Percentiles rank a stretch among this genome's conserved stretches.
Conservation (phyloP, 64 coral and sea anemone genomes). For the Catalaphyllia jardinei region DNA sequence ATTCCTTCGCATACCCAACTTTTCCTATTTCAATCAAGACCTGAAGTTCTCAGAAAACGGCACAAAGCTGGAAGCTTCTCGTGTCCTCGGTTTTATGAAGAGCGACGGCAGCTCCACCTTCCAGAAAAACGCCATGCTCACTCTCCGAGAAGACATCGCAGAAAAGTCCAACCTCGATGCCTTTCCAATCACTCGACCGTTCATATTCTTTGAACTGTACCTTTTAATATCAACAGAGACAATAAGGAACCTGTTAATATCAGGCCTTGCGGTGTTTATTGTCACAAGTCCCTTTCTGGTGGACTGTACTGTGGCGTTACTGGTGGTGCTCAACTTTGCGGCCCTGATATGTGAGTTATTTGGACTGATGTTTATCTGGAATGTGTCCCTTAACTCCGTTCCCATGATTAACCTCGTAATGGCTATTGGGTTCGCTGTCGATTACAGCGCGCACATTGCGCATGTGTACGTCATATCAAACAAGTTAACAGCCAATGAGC, state of each 20-base stretch:
- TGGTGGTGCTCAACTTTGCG: slow-evolving; percentile 55
- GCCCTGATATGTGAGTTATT: slow-evolving; percentile 53
- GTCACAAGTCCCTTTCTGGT: slow-evolving; percentile 63
- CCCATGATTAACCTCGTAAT: slow-evolving; percentile 70
- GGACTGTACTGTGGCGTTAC: slow-evolving; percentile 28
- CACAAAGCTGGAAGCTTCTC: slow-evolving; percentile 43
- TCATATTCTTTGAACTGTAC: slow-evolving; percentile 61
- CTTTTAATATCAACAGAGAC: slow-evolving; percentile 50
- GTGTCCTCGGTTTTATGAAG: slow-evolving; percentile 68
- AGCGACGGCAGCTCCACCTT: slow-evolving; percentile 33
- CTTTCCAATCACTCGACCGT: slow-evolving; percentile 45
- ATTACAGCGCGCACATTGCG: slow-evolving; percentile 67
- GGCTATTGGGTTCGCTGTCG: slow-evolving; percentile 53
- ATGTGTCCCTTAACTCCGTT: slow-evolving; percentile 57
- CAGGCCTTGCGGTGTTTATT: slow-evolving; percentile 47
- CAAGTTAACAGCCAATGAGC: slow-evolving; percentile 15
- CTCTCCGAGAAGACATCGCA: slow-evolving; percentile 45
- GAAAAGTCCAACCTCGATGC: slow-evolving; percentile 35
- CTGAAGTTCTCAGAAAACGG: slow-evolving; percentile 39
- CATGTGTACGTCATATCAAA: slow-evolving; percentile 60
- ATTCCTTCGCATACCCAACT: slow-evolving; percentile 35
- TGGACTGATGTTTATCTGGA: slow-evolving; percentile 64
- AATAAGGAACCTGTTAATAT: slow-evolving; percentile 58
- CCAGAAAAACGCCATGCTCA: slow-evolving; percentile 61
- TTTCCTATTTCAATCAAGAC: slow-evolving; percentile 66